Base-by-base conservation (phyloP, 2,888 invertebrate species). In the Catocala fraxini region DNA sequence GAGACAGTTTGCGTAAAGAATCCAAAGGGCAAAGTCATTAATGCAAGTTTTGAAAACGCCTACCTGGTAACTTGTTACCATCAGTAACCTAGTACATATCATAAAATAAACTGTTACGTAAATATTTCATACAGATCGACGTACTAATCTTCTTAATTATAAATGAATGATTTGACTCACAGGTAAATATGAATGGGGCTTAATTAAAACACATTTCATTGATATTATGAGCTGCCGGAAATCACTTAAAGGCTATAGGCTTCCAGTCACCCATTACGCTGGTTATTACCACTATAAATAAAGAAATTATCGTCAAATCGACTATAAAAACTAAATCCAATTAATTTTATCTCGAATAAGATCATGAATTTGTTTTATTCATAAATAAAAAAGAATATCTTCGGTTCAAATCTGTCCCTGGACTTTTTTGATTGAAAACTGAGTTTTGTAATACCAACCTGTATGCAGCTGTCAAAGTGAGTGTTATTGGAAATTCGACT, bases 331-430 rank as follows among this genome's bases (percentile, higher is more conserved):
- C 66, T 65, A 69, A 73, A 76, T 73, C 78, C 77, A 77, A 77
- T 77, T 77, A 80, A 80, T 71, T 74, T 79, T 73, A 80, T 79
- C 79, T 76, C 62, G 54, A 71, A 72, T 77, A 71, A 70, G 65
- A 82, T 83, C 80, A 75, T 59, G 74, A 78, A 79, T 79, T 81
- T 77, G 82, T 79, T 80, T 81, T 80, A 80, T 76, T 75, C 73
- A 72, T 71, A 73, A 75, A 74, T 74, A 75, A 71, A 72, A 56
- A 65, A 64, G 59, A 48, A 65, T 79, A 86, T 88, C 87, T 80
- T 74, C 72, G 69, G 73, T 78, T 71, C 59, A 75, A 81, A 88
- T 88, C 88, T 82, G 82, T 86, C 82, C 81, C 82, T 80, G 70
- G 75, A 68, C 76, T 77, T 82, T 75, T 83, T 83, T 83, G 81